Conservation (phyloP, 2,888 invertebrate species). For the Cecidostiba fungosa region DNA sequence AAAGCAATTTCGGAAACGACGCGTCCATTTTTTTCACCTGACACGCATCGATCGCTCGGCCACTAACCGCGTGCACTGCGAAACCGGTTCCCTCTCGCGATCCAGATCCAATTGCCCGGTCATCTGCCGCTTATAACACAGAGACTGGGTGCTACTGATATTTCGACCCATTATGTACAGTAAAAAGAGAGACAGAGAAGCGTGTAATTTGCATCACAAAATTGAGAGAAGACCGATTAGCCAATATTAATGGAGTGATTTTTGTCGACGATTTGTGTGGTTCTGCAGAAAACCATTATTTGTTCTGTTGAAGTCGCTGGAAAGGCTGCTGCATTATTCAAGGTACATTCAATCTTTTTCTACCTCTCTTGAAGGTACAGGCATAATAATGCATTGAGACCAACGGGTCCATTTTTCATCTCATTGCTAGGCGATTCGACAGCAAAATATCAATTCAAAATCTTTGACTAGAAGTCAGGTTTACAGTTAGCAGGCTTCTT, state of each 20-base stretch:
- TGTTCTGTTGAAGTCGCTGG: neutral
- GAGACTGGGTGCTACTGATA: neutral
- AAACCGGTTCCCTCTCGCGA: conserved; percentile 50
- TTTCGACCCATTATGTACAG: conserved; percentile 17
- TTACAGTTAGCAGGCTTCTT: conserved; percentile 24
- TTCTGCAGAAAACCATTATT: neutral
- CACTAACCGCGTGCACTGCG: neutral
- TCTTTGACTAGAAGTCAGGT: neutral
- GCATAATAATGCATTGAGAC: neutral
- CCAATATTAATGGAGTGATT: conserved; percentile 1
- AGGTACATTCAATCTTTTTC: neutral
- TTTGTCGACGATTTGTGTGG: neutral
- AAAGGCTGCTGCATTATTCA: conserved; percentile 25
- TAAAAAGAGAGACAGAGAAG: neutral
- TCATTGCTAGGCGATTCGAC: neutral
- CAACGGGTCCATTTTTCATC: neutral
- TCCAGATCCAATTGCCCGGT: conserved; percentile 56
- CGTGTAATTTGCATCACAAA: conserved; percentile 19
- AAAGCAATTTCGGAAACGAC: conserved; percentile 60
- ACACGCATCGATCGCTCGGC: neutral
- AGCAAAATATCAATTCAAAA: conserved; percentile 15
- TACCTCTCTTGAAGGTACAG: neutral
- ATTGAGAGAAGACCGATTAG: neutral
- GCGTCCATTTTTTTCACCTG: neutral
- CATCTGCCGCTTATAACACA: neutral